A percentile compares a stretch with the other conserved stretches of the same genome.
These are phyloP conservation scores for Conomelus anceps DNA, from an alignment of 2,888 invertebrate species.

Conservation along the genomic window DNA sequence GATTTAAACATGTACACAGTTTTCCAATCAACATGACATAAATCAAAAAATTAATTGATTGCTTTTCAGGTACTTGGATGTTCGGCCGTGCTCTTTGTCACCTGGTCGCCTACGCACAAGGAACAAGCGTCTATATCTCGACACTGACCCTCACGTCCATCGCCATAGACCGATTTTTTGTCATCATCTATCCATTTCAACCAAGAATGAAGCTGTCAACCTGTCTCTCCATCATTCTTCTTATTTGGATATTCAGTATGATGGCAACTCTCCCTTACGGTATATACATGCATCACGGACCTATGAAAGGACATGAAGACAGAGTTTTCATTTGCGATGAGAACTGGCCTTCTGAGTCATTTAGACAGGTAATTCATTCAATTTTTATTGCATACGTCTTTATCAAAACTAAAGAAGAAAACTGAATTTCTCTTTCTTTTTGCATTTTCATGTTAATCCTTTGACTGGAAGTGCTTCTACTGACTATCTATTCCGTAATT, in stretches of 20 bases:
- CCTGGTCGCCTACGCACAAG: constrained; percentile 87
- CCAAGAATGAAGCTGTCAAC: constrained; percentile 85
- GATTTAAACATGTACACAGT: too few relatives aligned
- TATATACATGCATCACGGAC: constrained; percentile 62
- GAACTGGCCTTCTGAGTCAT: constrained; percentile 79
- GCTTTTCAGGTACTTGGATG: constrained; percentile 62
- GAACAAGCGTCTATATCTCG: constrained; percentile 94
- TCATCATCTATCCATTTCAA: constrained; percentile 92
- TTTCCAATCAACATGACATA: too few relatives aligned
- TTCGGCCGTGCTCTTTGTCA: constrained; percentile 89
- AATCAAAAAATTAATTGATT: background rate
- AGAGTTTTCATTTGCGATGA: constrained; percentile 67
- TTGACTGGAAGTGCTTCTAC: too few relatives aligned
- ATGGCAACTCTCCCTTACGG: constrained; percentile 87
- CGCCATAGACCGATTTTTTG: constrained; percentile 94
- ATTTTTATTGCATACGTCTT: background rate
- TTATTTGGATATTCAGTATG: constrained; percentile 86
- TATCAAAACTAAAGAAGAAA: background rate
- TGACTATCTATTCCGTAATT: too few relatives aligned
- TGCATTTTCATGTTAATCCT: background rate
- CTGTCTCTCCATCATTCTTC: constrained; percentile 75
- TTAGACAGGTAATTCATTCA: constrained; percentile 52
- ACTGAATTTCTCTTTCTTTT: background rate
- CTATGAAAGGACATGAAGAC: constrained; percentile 26
- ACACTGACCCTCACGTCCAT: constrained; percentile 95